Base-by-base conservation (phyloP, 37 sponge, comb jelly and placozoan genomes). In the Ianthella basta region DNA sequence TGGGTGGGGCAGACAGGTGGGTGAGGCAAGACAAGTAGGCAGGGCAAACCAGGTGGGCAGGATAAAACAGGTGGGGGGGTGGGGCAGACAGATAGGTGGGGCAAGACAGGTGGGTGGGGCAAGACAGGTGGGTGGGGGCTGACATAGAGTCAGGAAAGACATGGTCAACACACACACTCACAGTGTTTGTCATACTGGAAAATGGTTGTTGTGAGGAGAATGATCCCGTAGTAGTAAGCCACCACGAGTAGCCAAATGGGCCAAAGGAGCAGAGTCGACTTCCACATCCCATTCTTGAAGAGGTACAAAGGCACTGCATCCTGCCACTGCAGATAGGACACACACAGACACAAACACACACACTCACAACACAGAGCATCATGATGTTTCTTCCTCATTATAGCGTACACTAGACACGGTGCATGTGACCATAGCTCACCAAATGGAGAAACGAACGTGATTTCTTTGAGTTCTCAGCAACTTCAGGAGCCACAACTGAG, bases 181-280 rank as follows among this genome's bases (percentile, higher is more conserved):
- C 87, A 86, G 38, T 86, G 87, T 34, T 80, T 86, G 81, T 86
- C 81, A 86, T 86, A 86, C 57, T 80, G 69, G 72, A 86, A 86
- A 10, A 86, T 34, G 54, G 40, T 70, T 53, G 87, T 86, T n/a
- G 81, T 86, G n/a, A 86, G 30, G 19, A 86, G 70, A 8, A 80
- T 80, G 0, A 65, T 72, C 0, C 87, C 87, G 27, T 86, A 86
- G 69, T 86, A 86, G 37, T 75, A 75, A 41, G 78, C 44, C 53
- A 41, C 55, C 15, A 63, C 10, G 29, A 37, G 34, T 35, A 60
- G 65, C 82, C 82, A 82, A 15, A 82, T 63, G 23, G 20, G 19
- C 82, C 82, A 82, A 15, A 82, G 25, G 15, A 82, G 44, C 30
- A 82, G 12, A 37, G 82, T 82, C 36, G 82, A 61, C 53, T 82